Percentiles rank a stretch among this genome's conserved stretches.
Evolutionary conservation across 1,140 invertebrate genomes (phyloP).

Genomic region (Harpegnathos saltator): DNA sequence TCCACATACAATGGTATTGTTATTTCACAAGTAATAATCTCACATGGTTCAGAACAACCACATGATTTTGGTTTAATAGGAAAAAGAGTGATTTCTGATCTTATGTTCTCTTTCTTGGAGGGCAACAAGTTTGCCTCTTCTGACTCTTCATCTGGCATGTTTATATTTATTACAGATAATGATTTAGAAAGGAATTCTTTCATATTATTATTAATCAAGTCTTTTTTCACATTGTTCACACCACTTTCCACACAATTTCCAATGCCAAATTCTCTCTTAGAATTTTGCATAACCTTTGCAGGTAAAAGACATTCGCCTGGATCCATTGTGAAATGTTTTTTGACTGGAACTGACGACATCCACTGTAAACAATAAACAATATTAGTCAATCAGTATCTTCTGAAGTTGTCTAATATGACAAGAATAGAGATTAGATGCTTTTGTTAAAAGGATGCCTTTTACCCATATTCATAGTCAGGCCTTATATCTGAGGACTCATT

Average conservation of each 20-base stretch:
- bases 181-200: slow-evolving; percentile 71
- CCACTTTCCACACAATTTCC: too few species aligned
- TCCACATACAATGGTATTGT: slow-evolving; percentile 79
- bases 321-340: too few species aligned
- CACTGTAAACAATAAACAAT: slow-evolving; percentile 69
- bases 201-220: slow-evolving; percentile 21
- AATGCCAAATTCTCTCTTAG: too few species aligned
- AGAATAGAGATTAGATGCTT: not conserved
- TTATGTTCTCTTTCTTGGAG: slow-evolving; percentile 80
- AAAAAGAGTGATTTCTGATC: slow-evolving; percentile 80
- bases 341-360: slow-evolving; percentile 72
- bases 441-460: not conserved
- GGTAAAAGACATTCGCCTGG: too few species aligned
- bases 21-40: slow-evolving; percentile 81
- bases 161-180: slow-evolving; percentile 67
- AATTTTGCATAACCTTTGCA: too few species aligned
- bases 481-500: too few species aligned
- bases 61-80: slow-evolving; percentile 79
- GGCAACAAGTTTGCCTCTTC: slow-evolving; percentile 77
- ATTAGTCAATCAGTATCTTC: not conserved
- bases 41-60: slow-evolving; percentile 81
- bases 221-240: slow-evolving; percentile 15
- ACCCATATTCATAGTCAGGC: too few species aligned
- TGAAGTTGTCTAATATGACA: not conserved
- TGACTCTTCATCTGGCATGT: slow-evolving; percentile 47